Evolutionary conservation across 1,140 invertebrate species (phyloP).

Genomic region (Cydia pomonella): DNA sequence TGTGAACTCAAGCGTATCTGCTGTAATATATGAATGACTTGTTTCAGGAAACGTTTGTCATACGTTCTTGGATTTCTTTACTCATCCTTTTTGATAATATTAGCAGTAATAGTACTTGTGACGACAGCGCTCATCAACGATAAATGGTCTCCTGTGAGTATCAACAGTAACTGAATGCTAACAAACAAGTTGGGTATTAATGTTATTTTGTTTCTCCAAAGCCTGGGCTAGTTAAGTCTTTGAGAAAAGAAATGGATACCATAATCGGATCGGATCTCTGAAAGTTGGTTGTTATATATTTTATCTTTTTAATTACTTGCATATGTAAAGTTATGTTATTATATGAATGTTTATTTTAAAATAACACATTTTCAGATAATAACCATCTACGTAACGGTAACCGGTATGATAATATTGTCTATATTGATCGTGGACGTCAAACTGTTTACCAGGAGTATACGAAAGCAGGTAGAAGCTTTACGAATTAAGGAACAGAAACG

Average conservation of each 20-base stretch:
- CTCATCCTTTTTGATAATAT: slow-evolving; percentile 10
- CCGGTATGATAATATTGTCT: neutral
- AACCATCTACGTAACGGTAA: slow-evolving; percentile 1
- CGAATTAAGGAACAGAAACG: neutral
- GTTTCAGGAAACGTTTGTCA: slow-evolving; percentile 24
- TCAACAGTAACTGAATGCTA: neutral
- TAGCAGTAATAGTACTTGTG: neutral
- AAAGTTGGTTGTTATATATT: too few relatives aligned
- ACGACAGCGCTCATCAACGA: neutral
- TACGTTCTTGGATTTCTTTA: slow-evolving; percentile 20
- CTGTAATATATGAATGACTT: neutral
- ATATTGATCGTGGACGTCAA: slow-evolving; percentile 14
- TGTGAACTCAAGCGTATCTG: neutral
- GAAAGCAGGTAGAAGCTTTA: slow-evolving; percentile 4
- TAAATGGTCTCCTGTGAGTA: slow-evolving; percentile 4
- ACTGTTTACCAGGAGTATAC: slow-evolving; percentile 15
- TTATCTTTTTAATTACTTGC: too few relatives aligned
- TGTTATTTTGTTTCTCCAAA: too few relatives aligned
- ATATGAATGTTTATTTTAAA: neutral
- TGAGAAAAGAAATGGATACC: too few relatives aligned
- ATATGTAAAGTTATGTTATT: too few relatives aligned
- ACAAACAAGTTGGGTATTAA: too few relatives aligned
- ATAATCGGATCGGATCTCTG: too few relatives aligned
- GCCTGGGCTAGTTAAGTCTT: too few relatives aligned
- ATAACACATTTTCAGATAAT: slow-evolving; percentile 9